These are phyloP conservation scores for Apotomis turbidana DNA, from an alignment of 2,888 invertebrate genomes.

Conservation along the genomic window DNA sequence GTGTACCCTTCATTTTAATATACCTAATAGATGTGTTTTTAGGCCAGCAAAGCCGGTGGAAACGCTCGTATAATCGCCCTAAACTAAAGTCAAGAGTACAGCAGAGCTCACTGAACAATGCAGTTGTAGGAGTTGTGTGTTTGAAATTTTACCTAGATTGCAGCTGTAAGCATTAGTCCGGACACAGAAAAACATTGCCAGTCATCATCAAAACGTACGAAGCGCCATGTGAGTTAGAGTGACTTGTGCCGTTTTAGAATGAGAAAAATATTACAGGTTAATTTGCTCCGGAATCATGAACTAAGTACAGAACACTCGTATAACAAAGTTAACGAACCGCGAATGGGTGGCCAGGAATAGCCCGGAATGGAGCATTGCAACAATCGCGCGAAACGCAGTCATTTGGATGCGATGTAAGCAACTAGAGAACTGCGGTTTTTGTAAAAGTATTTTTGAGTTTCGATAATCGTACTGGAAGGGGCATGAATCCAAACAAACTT, in stretches of 20 bases:
- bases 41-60: too few species aligned
- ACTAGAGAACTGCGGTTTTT: slow-evolving; percentile 6
- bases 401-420: slow-evolving; percentile 50
- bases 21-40: too few species aligned
- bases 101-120: neutral
- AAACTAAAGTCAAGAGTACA: neutral
- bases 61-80: neutral
- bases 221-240: neutral
- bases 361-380: slow-evolving; percentile 75
- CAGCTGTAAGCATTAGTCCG: slow-evolving; percentile 12
- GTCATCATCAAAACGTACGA: neutral
- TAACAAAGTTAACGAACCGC: slow-evolving; percentile 80
- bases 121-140: neutral
- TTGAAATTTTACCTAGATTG: slow-evolving; percentile 9
- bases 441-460: neutral
- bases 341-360: slow-evolving; percentile 73
- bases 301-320: slow-evolving; percentile 73
- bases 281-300: slow-evolving; percentile 65
- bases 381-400: slow-evolving; percentile 76
- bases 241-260: slow-evolving; percentile 34
- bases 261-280: slow-evolving; percentile 49
- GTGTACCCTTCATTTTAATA: too few species aligned
- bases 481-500: too few species aligned
- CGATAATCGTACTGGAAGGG: too few species aligned
- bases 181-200: slow-evolving; percentile 13